Evolutionary conservation across 2,888 invertebrate species (phyloP).

Genomic region (Aethes cnicana): DNA sequence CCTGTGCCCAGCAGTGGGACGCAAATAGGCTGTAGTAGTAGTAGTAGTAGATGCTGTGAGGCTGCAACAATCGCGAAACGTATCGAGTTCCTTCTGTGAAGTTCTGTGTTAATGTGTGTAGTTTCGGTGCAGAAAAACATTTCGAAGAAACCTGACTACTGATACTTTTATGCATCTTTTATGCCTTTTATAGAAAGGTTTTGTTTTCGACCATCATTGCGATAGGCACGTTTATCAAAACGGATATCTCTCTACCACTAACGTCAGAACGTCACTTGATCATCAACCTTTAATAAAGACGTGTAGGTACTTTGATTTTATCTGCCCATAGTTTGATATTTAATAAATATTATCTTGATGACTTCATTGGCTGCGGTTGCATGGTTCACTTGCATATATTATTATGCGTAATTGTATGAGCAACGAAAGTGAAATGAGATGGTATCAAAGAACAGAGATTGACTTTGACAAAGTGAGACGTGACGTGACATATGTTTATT

Average conservation of each 20-base stretch:
- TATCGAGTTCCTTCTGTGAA: no score
- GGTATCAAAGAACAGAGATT: conserved; percentile 43
- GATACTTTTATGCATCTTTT: no score
- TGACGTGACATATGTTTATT: conserved; percentile 41
- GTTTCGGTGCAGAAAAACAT: no score
- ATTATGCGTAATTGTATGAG: conserved; percentile 34
- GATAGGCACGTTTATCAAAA: not conserved
- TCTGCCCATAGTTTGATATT: conserved; percentile 14
- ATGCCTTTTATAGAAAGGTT: no score
- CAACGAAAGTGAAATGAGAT: conserved; percentile 44
- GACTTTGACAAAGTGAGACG: conserved; percentile 54
- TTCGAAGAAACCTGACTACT: no score
- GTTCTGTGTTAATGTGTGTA: no score
- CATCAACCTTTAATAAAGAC: conserved; percentile 10
- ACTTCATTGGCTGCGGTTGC: not conserved
- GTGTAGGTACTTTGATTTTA: conserved; percentile 7
- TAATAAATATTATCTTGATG: conserved; percentile 10
- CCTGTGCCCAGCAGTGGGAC: no score
- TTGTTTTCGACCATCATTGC: no score
- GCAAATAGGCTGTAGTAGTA: no score
- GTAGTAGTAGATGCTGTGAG: no score
- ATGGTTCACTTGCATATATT: conserved; percentile 1
- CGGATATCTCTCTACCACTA: not conserved
- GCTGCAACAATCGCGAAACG: no score
- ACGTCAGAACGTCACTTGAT: conserved; percentile 11